Base-by-base conservation (phyloP, 2,888 invertebrate genomes). In the Xestoiulus laeticollis region DNA sequence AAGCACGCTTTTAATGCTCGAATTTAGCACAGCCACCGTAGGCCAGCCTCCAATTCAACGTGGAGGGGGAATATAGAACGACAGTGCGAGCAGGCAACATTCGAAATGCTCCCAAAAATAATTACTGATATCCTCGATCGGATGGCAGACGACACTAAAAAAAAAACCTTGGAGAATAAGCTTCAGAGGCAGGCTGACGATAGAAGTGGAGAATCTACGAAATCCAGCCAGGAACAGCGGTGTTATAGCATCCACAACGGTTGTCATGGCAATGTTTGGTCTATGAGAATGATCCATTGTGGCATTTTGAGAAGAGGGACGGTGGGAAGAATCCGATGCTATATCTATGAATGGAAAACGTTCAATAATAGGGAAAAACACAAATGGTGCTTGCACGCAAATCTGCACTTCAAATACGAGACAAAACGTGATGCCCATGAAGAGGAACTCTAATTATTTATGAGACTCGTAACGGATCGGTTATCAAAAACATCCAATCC, bases 1-100 rank as follows among this genome's bases (percentile, higher is more conserved):
- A 78, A 30, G 78, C 78, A 78, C 78, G 78, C 78, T 78, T 78
- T 78, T 78, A 78, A 78, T 78, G 78, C 78, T 78, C 78, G 30
- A 78, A 10, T 78, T 78, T 26, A 78, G 78, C 78, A 26, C 78
- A 26, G 30, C 78, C 78, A 78, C 78, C 78, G 78, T 8, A 22
- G 22, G 59, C 59, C 22, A 3, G 22, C 6, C 22, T 4, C 14
- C 48, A n/a, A 59, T n/a, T 59, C 59, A n/a, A n/a, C 5, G 19
- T n/a, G 59, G 59, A n/a, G 78, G 78, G 78, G 30, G 26, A 3
- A 78, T 16, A 26, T 6, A 78, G 78, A 30, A 78, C 16, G 68
- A n/a, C n/a, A n/a, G n/a, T 30, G 22, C 68, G 14, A n/a, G 59
- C 48, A n/a, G 19, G 59, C 59, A 38, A 38, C 38, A 38, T 38